Percentiles rank a stretch among this genome's conserved stretches.
phyloP scores from a whole-genome alignment of 2,888 invertebrate species.

The Coenonympha arcania region DNA sequence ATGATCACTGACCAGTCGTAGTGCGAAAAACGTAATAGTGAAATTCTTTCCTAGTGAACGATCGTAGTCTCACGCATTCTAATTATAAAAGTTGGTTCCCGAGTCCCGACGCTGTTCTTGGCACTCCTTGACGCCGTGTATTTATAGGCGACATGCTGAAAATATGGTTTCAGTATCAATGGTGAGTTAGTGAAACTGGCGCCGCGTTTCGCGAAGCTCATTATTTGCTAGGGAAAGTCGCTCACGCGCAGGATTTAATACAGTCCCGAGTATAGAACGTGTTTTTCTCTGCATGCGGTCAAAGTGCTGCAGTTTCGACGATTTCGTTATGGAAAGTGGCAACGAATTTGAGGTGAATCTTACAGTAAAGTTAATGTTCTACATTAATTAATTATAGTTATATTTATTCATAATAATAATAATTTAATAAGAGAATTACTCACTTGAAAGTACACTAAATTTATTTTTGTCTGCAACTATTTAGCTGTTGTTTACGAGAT shows the following conservation, averaged over 20 bases:
- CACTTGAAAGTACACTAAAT: too few species aligned
- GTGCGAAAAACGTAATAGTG: conserved; percentile 7
- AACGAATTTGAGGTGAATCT: conserved; percentile 61
- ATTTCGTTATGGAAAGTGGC: conserved; percentile 63
- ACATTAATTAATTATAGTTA: too few species aligned
- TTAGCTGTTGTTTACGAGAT: too few species aligned
- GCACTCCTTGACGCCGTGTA: conserved; percentile 52
- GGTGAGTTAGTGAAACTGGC: conserved; percentile 36
- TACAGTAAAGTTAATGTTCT: too few species aligned
- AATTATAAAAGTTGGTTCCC: conserved; percentile 38
- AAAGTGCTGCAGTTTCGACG: conserved; percentile 49
- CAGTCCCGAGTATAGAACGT: conserved; percentile 34
- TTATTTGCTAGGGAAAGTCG: not conserved
- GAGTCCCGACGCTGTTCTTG: conserved; percentile 46
- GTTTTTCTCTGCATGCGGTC: conserved; percentile 47
- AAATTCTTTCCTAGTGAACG: conserved; percentile 17
- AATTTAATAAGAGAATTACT: too few species aligned
- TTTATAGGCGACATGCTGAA: conserved; percentile 58
- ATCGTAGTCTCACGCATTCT: conserved; percentile 20
- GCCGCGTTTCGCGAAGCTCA: conserved; percentile 34
- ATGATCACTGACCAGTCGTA: conserved; percentile 19
- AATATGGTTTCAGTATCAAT: conserved; percentile 50
- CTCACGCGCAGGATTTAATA: conserved; percentile 31
- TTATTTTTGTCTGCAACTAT: too few species aligned
- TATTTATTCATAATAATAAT: too few species aligned